These are phyloP conservation scores for Psittacula cyanocephala DNA, from an alignment of 2,113 vertebrate genomes.

Conservation along the genomic window DNA sequence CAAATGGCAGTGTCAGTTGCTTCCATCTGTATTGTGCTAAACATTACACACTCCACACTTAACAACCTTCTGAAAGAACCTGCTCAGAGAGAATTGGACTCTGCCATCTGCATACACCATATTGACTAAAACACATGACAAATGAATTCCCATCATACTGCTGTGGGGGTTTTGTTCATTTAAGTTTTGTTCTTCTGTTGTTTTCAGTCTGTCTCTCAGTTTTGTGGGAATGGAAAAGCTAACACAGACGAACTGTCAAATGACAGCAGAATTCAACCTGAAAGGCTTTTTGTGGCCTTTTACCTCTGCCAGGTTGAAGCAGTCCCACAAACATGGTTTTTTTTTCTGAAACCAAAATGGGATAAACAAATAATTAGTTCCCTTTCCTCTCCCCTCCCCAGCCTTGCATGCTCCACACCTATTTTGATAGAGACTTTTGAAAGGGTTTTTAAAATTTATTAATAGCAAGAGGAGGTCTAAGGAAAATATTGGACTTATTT, in stretches of 20 bases:
- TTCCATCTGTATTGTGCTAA: neutral
- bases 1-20: neutral
- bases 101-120: neutral
- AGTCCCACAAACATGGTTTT: neutral
- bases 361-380: neutral
- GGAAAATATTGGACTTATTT: neutral
- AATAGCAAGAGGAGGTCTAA: neutral
- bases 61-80: neutral
- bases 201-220: neutral
- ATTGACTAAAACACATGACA: neutral
- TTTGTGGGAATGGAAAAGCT: neutral
- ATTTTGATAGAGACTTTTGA: neutral
- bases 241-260: neutral
- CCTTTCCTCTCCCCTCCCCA: neutral
- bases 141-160: neutral
- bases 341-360: neutral
- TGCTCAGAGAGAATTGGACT: neutral
- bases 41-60: neutral
- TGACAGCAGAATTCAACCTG: neutral
- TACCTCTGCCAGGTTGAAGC: neutral
- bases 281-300: neutral
- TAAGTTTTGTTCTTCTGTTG: neutral
- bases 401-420: neutral
- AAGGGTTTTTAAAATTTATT: neutral
- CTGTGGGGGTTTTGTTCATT: neutral